Conservation (phyloP, 2,113 vertebrate species). For the Erinaceus europaeus region DNA sequence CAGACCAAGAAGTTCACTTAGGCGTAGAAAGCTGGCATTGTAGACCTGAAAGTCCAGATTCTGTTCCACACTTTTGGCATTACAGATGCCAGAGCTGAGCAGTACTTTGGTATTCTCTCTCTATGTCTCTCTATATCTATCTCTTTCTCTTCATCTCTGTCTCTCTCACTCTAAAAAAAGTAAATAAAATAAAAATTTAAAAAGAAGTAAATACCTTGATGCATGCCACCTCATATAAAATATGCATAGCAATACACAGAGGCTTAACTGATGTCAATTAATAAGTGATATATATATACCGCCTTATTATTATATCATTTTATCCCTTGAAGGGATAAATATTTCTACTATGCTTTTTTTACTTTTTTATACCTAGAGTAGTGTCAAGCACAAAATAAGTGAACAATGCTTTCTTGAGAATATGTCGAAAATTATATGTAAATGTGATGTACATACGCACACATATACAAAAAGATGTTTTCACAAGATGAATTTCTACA, state of each 20-base stretch:
- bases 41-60: too few relatives aligned
- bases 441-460: neutral
- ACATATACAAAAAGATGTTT: neutral
- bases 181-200: too few relatives aligned
- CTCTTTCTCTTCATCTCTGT: too few relatives aligned
- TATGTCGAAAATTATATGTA: constrained; percentile 2
- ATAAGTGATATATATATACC: neutral
- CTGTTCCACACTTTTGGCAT: too few relatives aligned
- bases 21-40: too few relatives aligned
- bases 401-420: neutral
- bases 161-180: too few relatives aligned
- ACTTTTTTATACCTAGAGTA: neutral
- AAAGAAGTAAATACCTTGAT: too few relatives aligned
- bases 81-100: too few relatives aligned
- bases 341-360: neutral
- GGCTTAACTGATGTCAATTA: neutral
- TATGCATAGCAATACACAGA: neutral
- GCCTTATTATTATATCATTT: neutral
- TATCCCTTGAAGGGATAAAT: neutral
- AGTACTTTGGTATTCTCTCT: too few relatives aligned
- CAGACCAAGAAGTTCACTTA: too few relatives aligned
- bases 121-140: too few relatives aligned
- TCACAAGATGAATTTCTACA: neutral
- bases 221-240: too few relatives aligned
- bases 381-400: neutral